Evolutionary conservation across 2,888 invertebrate species (phyloP).

Genomic region (Cosmopolites sordidus): DNA sequence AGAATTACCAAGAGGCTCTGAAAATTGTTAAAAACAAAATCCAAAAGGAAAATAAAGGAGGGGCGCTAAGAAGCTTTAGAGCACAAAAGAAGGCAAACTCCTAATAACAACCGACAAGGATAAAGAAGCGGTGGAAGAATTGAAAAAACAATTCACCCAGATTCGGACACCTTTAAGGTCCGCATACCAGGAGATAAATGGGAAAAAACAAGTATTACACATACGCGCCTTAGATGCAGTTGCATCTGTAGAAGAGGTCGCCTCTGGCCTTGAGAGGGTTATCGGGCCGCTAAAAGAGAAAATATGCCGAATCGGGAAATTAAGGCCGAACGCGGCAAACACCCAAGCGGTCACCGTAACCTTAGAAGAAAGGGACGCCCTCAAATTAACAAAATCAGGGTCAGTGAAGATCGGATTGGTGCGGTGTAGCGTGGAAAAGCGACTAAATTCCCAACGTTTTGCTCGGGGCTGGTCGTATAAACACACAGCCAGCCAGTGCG

Average conservation of each 20-base stretch:
- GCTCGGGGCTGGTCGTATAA: conserved; percentile 15
- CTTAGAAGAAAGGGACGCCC: neutral
- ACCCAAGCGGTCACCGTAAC: too few species aligned
- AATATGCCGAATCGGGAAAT: neutral
- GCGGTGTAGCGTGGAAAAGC: conserved; percentile 12
- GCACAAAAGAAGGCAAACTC: too few species aligned
- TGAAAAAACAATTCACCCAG: neutral
- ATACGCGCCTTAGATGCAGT: neutral
- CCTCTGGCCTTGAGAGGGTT: neutral
- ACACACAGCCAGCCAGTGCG: conserved; percentile 7
- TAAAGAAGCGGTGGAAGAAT: neutral
- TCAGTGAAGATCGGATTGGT: conserved; percentile 13
- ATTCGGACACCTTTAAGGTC: neutral
- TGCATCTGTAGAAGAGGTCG: conserved; percentile 1
- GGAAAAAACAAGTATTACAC: neutral
- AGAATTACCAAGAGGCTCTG: too few species aligned
- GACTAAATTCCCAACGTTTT: conserved; percentile 8
- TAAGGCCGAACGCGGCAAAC: neutral
- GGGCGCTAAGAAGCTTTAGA: too few species aligned
- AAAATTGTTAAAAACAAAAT: too few species aligned
- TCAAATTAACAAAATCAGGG: neutral
- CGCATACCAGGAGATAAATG: neutral
- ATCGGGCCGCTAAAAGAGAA: neutral
- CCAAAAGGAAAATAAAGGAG: too few species aligned
- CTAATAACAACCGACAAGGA: neutral